These are phyloP conservation scores for Trisateles emortualis DNA, from an alignment of 2,888 invertebrate species.

Conservation along the genomic window DNA sequence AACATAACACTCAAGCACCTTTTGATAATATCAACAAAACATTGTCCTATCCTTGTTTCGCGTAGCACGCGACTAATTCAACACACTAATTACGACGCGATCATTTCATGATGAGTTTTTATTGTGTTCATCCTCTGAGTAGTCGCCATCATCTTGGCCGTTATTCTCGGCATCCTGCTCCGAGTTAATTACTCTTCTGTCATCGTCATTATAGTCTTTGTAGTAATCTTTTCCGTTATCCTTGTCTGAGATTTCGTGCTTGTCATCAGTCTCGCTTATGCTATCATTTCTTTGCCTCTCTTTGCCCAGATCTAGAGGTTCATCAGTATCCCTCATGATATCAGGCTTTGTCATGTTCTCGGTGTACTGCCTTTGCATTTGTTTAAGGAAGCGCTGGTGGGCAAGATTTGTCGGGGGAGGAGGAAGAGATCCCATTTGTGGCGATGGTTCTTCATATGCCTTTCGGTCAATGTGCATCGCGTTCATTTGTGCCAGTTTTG, in stretches of 20 bases:
- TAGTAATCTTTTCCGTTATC: conserved; percentile 68
- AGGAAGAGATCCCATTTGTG: conserved; percentile 85
- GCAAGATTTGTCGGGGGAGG: conserved; percentile 82
- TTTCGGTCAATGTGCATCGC: conserved; percentile 86
- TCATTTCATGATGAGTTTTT: conserved; percentile 77
- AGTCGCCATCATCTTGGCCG: conserved; percentile 79
- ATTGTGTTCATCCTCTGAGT: conserved; percentile 80
- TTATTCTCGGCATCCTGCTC: conserved; percentile 71
- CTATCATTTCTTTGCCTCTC: conserved; percentile 77
- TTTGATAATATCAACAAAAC: conserved; percentile 78
- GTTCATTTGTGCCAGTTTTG: conserved; percentile 92
- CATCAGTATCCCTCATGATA: conserved; percentile 85
- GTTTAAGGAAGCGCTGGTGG: conserved; percentile 88
- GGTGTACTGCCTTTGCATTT: conserved; percentile 88
- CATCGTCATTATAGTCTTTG: conserved; percentile 71
- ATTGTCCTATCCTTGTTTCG: conserved; percentile 64
- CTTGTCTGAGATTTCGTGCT: conserved; percentile 87
- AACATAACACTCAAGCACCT: conserved; percentile 85
- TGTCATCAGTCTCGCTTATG: conserved; percentile 76
- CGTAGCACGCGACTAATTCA: conserved; percentile 57
- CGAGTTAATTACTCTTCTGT: conserved; percentile 61
- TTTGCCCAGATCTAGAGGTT: conserved; percentile 86
- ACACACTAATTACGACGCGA: conserved; percentile 46
- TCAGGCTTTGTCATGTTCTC: conserved; percentile 85
- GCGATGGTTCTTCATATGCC: conserved; percentile 87